phyloP scores from a whole-genome alignment of 2,113 vertebrate species.

The Pseudois nayaur region DNA sequence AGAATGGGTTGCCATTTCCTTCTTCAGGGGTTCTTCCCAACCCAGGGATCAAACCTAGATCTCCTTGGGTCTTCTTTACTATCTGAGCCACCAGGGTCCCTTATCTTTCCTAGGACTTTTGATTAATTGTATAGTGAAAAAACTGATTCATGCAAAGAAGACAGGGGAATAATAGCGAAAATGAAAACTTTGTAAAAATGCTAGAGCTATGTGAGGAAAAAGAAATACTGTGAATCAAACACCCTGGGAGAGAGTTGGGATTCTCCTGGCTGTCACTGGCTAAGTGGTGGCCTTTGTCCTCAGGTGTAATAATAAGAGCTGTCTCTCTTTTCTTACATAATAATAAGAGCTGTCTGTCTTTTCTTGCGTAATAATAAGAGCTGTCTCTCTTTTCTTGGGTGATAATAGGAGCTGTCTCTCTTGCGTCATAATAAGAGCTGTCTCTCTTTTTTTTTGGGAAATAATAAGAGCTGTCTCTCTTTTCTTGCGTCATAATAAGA shows the following conservation, averaged over 20 bases:
- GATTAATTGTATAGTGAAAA: background rate
- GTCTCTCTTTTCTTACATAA: no score
- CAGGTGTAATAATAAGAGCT: no score
- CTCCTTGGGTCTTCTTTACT: background rate
- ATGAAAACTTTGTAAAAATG: background rate
- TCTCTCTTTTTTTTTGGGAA: no score
- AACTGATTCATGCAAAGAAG: background rate
- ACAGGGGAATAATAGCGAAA: background rate
- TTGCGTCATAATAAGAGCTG: no score
- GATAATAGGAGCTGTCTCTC: no score
- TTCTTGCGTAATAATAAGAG: no score
- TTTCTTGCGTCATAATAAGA: no score
- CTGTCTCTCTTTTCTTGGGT: no score
- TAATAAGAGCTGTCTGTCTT: no score
- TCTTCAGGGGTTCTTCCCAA: background rate
- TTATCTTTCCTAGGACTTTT: background rate
- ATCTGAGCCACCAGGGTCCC: background rate
- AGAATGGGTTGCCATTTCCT: background rate
- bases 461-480: no score
- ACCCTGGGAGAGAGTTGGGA: accelerated
- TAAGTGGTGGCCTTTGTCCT: background rate
- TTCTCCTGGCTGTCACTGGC: no score
- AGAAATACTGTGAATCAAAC: background rate
- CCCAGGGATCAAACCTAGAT: background rate
- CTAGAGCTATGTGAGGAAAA: background rate